A percentile compares a stretch with the other conserved stretches of the same genome.
Evolutionary conservation across 2,888 invertebrate species (phyloP).

Genomic region (Scelioninae gen. 1): DNA sequence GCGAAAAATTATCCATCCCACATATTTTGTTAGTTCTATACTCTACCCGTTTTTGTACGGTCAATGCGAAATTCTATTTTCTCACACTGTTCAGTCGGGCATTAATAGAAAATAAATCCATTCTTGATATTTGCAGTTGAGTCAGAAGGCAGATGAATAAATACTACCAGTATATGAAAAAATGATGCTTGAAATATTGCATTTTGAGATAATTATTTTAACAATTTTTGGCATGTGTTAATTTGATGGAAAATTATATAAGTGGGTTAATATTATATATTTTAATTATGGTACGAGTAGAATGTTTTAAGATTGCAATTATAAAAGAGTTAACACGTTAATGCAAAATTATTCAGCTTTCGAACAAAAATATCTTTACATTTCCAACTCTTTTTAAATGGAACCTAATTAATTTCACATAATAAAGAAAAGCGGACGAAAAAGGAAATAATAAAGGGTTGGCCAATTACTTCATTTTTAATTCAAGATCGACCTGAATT

Average conservation of each 20-base stretch:
- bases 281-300: neutral
- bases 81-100: too few relatives aligned
- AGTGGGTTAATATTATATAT: neutral
- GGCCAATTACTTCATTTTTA: constrained; percentile 61
- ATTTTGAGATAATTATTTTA: constrained; percentile 24
- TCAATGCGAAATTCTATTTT: too few relatives aligned
- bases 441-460: constrained; percentile 34
- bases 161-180: too few relatives aligned
- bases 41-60: too few relatives aligned
- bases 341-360: neutral
- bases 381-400: neutral
- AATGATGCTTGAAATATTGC: constrained; percentile 7
- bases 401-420: constrained; percentile 38
- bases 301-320: neutral
- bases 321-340: neutral
- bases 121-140: neutral
- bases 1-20: constrained; percentile 31
- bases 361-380: neutral
- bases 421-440: constrained; percentile 3
- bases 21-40: constrained; percentile 22
- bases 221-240: constrained; percentile 15
- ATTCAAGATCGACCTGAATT: constrained; percentile 65
- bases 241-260: constrained; percentile 6
- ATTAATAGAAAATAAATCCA: too few relatives aligned
- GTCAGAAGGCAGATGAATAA: constrained; percentile 1